These are phyloP conservation scores for Drosophila nannoptera DNA, from an alignment of 1,140 invertebrate species.

Conservation along the genomic window DNA sequence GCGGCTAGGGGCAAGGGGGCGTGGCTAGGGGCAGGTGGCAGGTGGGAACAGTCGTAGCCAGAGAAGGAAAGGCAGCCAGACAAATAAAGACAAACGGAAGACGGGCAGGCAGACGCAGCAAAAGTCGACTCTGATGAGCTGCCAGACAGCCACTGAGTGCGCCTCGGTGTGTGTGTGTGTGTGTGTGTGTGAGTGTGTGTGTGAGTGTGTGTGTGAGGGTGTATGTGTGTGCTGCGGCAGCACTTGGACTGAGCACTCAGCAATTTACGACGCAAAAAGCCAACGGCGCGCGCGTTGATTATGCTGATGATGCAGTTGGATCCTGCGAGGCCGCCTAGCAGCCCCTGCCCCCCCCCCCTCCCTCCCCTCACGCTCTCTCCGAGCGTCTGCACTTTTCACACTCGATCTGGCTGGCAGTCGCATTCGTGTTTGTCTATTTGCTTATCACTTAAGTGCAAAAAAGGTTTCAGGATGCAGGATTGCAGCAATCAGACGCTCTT, in stretches of 20 bases:
- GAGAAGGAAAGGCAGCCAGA: conserved; percentile 47
- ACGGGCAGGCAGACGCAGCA: conserved; percentile 52
- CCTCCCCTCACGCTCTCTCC: not conserved
- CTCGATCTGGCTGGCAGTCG: conserved; percentile 57
- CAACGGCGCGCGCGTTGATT: conserved; percentile 74
- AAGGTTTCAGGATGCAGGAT: conserved; percentile 65
- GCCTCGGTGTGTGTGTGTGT: not conserved
- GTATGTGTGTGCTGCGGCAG: conserved; percentile 18
- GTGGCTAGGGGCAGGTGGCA: conserved; percentile 2
- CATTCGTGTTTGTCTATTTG: conserved; percentile 69
- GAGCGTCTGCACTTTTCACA: conserved; percentile 70
- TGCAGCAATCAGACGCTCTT: conserved; percentile 36
- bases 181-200: not conserved
- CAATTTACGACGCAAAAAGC: conserved; percentile 76
- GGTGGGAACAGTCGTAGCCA: conserved; percentile 29
- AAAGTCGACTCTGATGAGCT: conserved; percentile 67
- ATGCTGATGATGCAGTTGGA: conserved; percentile 74
- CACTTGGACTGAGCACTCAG: conserved; percentile 63
- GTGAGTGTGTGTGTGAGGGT: not conserved
- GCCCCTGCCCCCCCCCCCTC: too few relatives aligned
- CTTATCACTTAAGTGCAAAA: conserved; percentile 78
- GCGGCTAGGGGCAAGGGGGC: not conserved
- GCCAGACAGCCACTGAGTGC: not conserved
- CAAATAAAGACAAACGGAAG: conserved; percentile 77
- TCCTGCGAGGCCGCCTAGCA: conserved; percentile 8